A percentile compares a stretch with the other conserved stretches of the same genome.
Conservation (phyloP, 1,140 invertebrate species). For the Psilanteris sp. region DNA sequence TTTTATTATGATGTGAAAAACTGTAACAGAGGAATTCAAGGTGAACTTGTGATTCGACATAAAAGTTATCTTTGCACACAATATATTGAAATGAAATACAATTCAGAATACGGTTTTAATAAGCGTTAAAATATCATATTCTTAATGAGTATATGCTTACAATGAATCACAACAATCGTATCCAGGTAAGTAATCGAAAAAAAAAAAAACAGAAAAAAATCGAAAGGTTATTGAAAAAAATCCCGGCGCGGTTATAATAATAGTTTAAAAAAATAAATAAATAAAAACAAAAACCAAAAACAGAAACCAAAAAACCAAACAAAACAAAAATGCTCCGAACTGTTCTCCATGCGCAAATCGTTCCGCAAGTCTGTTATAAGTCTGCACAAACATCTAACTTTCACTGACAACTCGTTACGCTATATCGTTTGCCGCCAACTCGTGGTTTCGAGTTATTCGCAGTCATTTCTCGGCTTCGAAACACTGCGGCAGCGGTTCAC, state of each 20-base stretch:
- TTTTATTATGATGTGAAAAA: constrained; percentile 14
- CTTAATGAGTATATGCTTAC: too few species aligned
- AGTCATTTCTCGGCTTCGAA: constrained; percentile 73
- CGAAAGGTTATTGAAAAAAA: too few species aligned
- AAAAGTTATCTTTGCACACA: not conserved
- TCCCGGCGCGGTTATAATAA: too few species aligned
- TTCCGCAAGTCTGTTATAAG: constrained; percentile 38
- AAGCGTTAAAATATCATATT: too few species aligned
- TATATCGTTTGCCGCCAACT: constrained; percentile 60
- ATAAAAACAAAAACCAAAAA: constrained; percentile 21
- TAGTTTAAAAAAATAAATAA: not conserved
- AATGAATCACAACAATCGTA: too few species aligned
- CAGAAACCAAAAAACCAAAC: too few species aligned
- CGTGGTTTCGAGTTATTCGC: constrained; percentile 74
- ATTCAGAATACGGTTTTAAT: too few species aligned
- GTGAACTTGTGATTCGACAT: constrained; percentile 34
- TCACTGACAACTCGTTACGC: constrained; percentile 74
- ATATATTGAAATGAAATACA: constrained; percentile 5
- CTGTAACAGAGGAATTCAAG: constrained; percentile 41
- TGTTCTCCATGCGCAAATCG: constrained; percentile 28
- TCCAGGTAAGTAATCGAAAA: too few species aligned
- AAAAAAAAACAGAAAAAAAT: too few species aligned
- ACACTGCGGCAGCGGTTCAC: constrained; percentile 57
- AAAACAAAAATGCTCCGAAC: too few species aligned
- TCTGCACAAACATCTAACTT: constrained; percentile 70